A percentile compares a stretch with the other conserved stretches of the same genome.
Conservation (phyloP, 2,888 invertebrate genomes). For the Mesopsocus fuscifrons region DNA sequence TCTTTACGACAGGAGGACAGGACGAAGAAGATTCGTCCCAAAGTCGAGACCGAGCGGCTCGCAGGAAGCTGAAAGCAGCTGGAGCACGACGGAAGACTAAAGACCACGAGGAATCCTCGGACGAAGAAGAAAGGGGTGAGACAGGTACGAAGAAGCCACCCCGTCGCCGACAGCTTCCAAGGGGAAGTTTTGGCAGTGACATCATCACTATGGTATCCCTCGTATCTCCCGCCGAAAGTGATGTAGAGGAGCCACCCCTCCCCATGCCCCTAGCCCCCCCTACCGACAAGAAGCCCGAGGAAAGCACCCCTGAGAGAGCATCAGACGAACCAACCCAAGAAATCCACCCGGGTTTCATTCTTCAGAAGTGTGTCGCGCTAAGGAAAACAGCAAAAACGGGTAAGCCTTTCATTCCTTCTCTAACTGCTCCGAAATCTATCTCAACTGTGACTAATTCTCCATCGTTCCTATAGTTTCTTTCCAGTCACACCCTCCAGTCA, state of each 20-base stretch:
- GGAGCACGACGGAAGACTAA: conserved; percentile 9
- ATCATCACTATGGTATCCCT: conserved; percentile 47
- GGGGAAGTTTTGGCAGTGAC: conserved; percentile 23
- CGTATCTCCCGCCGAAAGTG: conserved; percentile 43
- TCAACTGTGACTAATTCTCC: too few species aligned
- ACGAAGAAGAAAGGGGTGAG: conserved; percentile 15
- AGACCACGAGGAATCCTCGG: conserved; percentile 15
- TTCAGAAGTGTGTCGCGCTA: conserved; percentile 9
- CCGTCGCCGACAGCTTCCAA: conserved; percentile 18
- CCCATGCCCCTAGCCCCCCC: conserved; percentile 8
- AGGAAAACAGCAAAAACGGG: conserved; percentile 7
- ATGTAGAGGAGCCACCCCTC: conserved; percentile 28
- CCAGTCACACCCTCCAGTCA: conserved; percentile 3
- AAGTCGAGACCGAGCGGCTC: background rate
- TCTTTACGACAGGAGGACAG: background rate
- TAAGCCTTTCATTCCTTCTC: too few species aligned
- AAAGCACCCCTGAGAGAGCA: conserved; percentile 10
- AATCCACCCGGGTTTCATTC: background rate
- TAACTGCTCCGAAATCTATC: too few species aligned
- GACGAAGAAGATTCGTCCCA: conserved; percentile 2
- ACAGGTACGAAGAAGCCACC: conserved; percentile 15
- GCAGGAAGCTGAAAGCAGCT: conserved; percentile 11
- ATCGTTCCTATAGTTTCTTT: conserved; percentile 6
- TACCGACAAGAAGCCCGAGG: conserved; percentile 7
- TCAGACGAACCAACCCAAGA: conserved; percentile 11